Conservation (phyloP, 2,113 vertebrate genomes). For the Hemibagrus wyckioides region DNA sequence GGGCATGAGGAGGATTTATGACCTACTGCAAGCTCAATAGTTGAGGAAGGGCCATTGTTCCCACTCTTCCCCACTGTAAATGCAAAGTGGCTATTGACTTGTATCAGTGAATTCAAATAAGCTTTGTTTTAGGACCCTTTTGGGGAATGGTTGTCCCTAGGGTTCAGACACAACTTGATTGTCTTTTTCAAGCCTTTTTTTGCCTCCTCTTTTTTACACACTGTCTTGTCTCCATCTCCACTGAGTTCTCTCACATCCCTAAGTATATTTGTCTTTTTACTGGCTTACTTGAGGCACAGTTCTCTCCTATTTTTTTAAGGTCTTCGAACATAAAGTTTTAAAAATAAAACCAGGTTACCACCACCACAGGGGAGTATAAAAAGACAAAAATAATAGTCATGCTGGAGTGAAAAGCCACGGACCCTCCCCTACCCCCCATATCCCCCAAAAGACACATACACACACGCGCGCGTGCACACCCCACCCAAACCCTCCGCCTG, state of each 20-base stretch:
- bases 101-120: constrained; percentile 9
- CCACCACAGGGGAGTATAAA: constrained; percentile 70
- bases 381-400: constrained; percentile 66
- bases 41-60: constrained; percentile 63
- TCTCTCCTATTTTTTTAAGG: constrained; percentile 67
- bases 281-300: constrained; percentile 69
- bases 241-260: constrained; percentile 59
- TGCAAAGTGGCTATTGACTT: constrained; percentile 6
- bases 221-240: constrained; percentile 18
- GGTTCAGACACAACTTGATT: neutral
- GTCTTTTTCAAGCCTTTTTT: constrained; percentile 64
- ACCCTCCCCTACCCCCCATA: constrained; percentile 66
- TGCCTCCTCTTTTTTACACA: constrained; percentile 7
- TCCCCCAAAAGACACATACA: constrained; percentile 42
- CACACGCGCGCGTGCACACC: constrained; percentile 66
- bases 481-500: constrained; percentile 64
- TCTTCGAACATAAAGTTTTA: constrained; percentile 52
- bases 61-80: constrained; percentile 17
- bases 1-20: constrained; percentile 39
- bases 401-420: constrained; percentile 72
- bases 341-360: constrained; percentile 72
- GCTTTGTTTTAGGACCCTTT: neutral
- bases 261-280: constrained; percentile 76
- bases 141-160: neutral
- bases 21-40: constrained; percentile 55